Evolutionary conservation across 2,797 vertebrate species (phyloP).

Genomic region (Pipistrellus pygmaeus): DNA sequence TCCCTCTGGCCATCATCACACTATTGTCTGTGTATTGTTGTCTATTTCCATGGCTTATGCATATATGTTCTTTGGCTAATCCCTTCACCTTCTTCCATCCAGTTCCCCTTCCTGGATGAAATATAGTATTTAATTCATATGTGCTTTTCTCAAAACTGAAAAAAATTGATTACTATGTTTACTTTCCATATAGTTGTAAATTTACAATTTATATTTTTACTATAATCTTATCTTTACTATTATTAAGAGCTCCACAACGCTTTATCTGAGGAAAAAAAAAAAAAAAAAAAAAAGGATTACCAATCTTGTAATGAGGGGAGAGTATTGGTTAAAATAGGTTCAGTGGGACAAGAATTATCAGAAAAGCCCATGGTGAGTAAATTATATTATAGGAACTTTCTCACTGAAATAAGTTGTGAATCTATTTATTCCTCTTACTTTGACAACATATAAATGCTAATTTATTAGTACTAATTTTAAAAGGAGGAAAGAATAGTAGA

Average conservation of each 20-base stretch:
- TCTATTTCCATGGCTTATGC: neutral
- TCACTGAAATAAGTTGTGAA: neutral
- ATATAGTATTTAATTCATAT: neutral
- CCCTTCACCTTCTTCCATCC: too few relatives aligned
- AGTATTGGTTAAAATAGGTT: neutral
- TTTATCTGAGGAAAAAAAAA: neutral
- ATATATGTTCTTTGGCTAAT: neutral
- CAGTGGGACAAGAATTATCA: neutral
- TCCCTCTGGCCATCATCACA: neutral
- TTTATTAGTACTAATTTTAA: neutral
- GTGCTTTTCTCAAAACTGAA: neutral
- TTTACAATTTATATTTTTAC: slow-evolving; percentile 5
- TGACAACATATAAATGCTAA: slow-evolving; percentile 42
- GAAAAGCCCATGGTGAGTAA: neutral
- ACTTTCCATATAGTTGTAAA: neutral
- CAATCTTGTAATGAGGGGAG: neutral
- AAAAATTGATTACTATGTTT: neutral
- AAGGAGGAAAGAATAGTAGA: neutral
- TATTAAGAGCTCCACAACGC: neutral
- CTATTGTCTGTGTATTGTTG: neutral
- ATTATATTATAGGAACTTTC: neutral
- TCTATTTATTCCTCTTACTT: neutral
- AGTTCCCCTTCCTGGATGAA: neutral
- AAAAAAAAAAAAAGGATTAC: slow-evolving; percentile 4
- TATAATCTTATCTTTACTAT: neutral